phyloP scores from a whole-genome alignment of 2,797 vertebrate genomes.

The Clamator glandarius region DNA sequence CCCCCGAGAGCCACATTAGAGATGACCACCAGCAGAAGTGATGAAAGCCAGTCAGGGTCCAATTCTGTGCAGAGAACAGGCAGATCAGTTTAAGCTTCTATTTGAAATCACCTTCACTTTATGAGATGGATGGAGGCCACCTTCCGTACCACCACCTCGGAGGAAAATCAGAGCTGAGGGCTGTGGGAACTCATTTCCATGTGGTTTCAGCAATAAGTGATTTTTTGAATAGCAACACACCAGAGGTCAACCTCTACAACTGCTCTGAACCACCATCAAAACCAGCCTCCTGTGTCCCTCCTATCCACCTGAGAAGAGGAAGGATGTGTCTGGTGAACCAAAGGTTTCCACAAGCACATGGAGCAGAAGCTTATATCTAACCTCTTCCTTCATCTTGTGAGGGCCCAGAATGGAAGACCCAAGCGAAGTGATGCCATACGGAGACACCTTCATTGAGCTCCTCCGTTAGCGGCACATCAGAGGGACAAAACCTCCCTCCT shows the following conservation, averaged over 20 bases:
- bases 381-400: neutral
- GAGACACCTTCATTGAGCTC: neutral
- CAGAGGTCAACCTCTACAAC: constrained; percentile 11
- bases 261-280: constrained; percentile 13
- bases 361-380: neutral
- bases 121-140: neutral
- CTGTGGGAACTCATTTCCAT: constrained; percentile 50
- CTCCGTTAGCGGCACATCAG: rapidly evolving
- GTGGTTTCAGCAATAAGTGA: constrained; percentile 52
- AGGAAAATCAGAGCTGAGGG: constrained; percentile 11
- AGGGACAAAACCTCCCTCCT: neutral
- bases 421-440: rapidly evolving
- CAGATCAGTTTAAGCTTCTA: neutral
- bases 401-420: neutral
- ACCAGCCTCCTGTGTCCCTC: neutral
- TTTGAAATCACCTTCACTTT: neutral
- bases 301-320: neutral
- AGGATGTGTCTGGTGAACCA: neutral
- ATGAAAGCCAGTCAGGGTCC: neutral
- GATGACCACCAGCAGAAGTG: neutral
- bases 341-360: neutral
- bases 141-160: rapidly evolving
- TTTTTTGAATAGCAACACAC: neutral
- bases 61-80: neutral
- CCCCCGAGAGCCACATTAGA: neutral